Percentiles rank a stretch among this genome's conserved stretches.
phyloP scores from a whole-genome alignment of 2,113 vertebrate genomes.

The Regulus satrapa region DNA sequence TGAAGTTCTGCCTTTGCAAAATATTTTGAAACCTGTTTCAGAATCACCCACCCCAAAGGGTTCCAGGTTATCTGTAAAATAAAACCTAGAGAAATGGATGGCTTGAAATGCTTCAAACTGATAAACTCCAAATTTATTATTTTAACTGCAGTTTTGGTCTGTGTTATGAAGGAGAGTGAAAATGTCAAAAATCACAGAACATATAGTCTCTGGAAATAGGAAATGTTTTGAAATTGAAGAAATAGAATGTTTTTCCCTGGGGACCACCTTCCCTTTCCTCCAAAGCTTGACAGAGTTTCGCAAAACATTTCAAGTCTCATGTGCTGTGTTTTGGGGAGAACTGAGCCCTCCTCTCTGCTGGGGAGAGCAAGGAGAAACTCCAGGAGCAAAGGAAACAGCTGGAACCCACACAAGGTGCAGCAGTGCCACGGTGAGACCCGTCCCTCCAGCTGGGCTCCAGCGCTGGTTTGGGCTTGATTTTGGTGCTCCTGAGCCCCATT shows the following conservation, averaged over 20 bases:
- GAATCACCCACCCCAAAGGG: neutral
- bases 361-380: neutral
- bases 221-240: neutral
- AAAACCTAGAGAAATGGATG: neutral
- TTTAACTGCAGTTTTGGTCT: neutral
- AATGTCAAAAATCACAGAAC: neutral
- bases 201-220: neutral
- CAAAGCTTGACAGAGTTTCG: neutral
- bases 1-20: slow-evolving; percentile 14
- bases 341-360: neutral
- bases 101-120: neutral
- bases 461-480: neutral
- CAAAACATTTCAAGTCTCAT: neutral
- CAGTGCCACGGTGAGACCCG: fast-evolving
- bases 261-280: neutral
- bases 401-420: neutral
- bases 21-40: neutral
- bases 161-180: neutral
- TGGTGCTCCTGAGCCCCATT: fast-evolving
- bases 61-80: slow-evolving; percentile 34
- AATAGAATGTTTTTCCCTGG: neutral
- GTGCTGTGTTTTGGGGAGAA: neutral
- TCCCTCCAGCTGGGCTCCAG: neutral
- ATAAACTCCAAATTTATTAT: slow-evolving; percentile 24
- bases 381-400: neutral